Percentiles rank a stretch among this genome's conserved stretches.
Evolutionary conservation across 2,888 invertebrate species (phyloP).

Genomic region (Euzetes globulus): DNA sequence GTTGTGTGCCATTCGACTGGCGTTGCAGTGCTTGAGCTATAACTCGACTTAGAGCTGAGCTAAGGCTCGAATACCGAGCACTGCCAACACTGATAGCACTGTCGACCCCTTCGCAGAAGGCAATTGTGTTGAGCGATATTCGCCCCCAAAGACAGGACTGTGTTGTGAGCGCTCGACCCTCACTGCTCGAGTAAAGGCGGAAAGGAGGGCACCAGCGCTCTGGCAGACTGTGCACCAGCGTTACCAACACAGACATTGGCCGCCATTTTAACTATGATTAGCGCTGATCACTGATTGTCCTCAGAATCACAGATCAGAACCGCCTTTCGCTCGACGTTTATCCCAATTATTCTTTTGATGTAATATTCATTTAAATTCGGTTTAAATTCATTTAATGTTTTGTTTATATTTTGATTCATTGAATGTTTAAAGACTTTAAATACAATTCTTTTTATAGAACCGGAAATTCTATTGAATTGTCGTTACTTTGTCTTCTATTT

Average conservation of each 20-base stretch:
- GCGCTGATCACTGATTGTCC: background rate
- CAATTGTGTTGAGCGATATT: conserved; percentile 17
- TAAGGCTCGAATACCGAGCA: background rate
- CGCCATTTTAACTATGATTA: conserved; percentile 23
- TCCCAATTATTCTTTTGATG: background rate
- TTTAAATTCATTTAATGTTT: background rate
- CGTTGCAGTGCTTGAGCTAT: background rate
- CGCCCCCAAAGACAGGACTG: conserved; percentile 15
- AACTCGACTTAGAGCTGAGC: background rate
- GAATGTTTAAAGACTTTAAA: background rate
- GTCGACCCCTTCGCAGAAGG: conserved; percentile 21
- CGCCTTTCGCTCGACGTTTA: background rate
- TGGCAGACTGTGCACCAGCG: conserved; percentile 1
- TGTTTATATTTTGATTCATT: background rate
- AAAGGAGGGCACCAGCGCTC: conserved; percentile 19
- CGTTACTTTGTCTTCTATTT: background rate
- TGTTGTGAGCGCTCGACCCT: background rate
- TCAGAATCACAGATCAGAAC: background rate
- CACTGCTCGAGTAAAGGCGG: background rate
- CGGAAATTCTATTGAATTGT: background rate
- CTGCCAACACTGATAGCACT: conserved; percentile 6
- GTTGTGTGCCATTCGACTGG: background rate
- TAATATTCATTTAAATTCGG: background rate
- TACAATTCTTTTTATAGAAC: background rate
- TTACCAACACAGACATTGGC: background rate